Evolutionary conservation across 2,888 invertebrate genomes (phyloP).

Genomic region (Stegophylla sp.): DNA sequence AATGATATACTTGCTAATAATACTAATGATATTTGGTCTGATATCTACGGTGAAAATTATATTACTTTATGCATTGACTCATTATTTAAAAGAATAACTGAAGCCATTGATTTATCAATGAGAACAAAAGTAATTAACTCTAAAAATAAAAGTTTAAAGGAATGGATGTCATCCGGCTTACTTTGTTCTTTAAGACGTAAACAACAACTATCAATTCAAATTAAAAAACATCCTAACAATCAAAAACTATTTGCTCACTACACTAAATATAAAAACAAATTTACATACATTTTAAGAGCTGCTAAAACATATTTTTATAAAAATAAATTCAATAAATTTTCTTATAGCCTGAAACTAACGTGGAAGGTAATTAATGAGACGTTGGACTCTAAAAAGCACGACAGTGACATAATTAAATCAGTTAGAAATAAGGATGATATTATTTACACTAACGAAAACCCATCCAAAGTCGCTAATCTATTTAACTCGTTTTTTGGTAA

Average conservation of each 20-base stretch:
- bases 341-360: background rate
- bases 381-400: too few species aligned
- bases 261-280: slow-evolving; percentile 6
- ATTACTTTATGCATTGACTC: too few species aligned
- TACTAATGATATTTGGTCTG: background rate
- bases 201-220: slow-evolving; percentile 12
- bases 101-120: slow-evolving; percentile 2
- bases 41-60: background rate
- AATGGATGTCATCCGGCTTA: slow-evolving; percentile 14
- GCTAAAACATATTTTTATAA: background rate
- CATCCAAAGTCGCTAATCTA: background rate
- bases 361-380: too few species aligned
- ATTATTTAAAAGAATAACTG: too few species aligned
- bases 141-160: slow-evolving; percentile 1
- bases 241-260: background rate
- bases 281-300: background rate
- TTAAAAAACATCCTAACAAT: slow-evolving; percentile 23
- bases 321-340: background rate
- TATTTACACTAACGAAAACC: background rate
- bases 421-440: background rate
- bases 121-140: slow-evolving; percentile 4
- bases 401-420: too few species aligned
- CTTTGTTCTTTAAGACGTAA: slow-evolving; percentile 13
- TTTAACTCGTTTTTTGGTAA: background rate
- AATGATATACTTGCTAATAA: too few species aligned